phyloP scores from a whole-genome alignment of 1,140 invertebrate species.

The Batillaria attramentaria region DNA sequence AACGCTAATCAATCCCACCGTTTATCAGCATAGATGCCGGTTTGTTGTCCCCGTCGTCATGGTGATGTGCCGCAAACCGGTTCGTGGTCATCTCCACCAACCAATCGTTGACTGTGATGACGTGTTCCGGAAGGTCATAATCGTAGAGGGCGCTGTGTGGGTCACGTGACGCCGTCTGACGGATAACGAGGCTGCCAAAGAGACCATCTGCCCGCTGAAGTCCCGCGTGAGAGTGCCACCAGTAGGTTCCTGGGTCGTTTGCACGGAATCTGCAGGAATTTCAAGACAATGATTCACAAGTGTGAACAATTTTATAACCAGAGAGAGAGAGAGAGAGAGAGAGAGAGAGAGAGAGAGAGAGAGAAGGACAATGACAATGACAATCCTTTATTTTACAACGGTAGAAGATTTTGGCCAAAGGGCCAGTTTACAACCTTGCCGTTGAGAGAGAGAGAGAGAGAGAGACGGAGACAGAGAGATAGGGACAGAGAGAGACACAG shows the following conservation, averaged over 20 bases:
- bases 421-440: too few species aligned
- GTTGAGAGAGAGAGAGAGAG: too few species aligned
- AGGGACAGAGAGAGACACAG: too few species aligned
- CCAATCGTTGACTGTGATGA: constrained; percentile 59
- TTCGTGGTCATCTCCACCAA: constrained; percentile 45
- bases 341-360: too few species aligned
- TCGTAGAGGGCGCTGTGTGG: constrained; percentile 53
- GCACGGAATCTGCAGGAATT: constrained; percentile 69
- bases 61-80: constrained; percentile 47
- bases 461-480: too few species aligned
- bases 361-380: too few species aligned
- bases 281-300: too few species aligned
- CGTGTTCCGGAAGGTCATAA: constrained; percentile 56
- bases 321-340: too few species aligned
- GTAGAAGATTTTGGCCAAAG: too few species aligned
- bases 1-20: too few species aligned
- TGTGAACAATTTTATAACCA: too few species aligned
- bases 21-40: constrained; percentile 70
- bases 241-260: constrained; percentile 81
- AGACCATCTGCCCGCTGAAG: constrained; percentile 87
- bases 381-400: too few species aligned
- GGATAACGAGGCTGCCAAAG: constrained; percentile 55
- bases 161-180: constrained; percentile 45
- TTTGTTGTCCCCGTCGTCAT: constrained; percentile 53
- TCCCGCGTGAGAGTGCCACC: constrained; percentile 92